Evolutionary conservation across 2,888 invertebrate species (phyloP), one percentile per base, ranked within the genome.

Genomic region (Cenopis cana): DNA sequence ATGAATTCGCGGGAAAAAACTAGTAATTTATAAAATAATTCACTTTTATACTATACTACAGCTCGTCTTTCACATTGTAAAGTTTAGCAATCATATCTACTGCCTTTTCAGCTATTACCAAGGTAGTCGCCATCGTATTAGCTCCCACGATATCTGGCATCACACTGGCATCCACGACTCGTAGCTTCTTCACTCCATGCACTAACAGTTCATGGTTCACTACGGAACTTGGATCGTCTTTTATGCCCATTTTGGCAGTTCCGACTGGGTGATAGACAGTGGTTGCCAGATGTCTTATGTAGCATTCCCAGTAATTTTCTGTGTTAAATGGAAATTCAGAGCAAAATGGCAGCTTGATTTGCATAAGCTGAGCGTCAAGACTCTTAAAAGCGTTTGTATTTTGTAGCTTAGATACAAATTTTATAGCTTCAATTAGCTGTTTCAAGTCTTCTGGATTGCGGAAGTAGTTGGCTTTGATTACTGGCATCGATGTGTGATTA

Each of bases 201-300:
- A 95, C 94, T 10, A 90, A 81, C 69, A 95, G 84, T 14, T 91
- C 78, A 0, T 87, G 75, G 77, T 94, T 91, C 0, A 95, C 94
- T 0, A 95, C 95, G 0, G 94, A 87, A 0, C 77, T 76, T 0
- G 81, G 77, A 78, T 95, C 94, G 0, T 74, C 68, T 0, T 75
- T 71, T 0, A 88, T 84, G 0, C 96, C 96, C 96, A 97, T 97
- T 85, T 95, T 95, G 61, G 94, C 94, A 0, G 96, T 96, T 59
- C 96, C 95, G 0, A 95, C 95, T 0, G 96, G 95, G 82, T 97
- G 96, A 84, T 95, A 96, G 36, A 94, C 81, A 0, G 95, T 94
- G 0, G 92, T 87, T 9, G 90, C 91, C 83, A 94, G 89, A 73
- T 94, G 89, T 17, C 90, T 87, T 8, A 94, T 90, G 50, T 94